phyloP scores from a whole-genome alignment of 2,113 vertebrate genomes.

The Engraulis encrasicolus region DNA sequence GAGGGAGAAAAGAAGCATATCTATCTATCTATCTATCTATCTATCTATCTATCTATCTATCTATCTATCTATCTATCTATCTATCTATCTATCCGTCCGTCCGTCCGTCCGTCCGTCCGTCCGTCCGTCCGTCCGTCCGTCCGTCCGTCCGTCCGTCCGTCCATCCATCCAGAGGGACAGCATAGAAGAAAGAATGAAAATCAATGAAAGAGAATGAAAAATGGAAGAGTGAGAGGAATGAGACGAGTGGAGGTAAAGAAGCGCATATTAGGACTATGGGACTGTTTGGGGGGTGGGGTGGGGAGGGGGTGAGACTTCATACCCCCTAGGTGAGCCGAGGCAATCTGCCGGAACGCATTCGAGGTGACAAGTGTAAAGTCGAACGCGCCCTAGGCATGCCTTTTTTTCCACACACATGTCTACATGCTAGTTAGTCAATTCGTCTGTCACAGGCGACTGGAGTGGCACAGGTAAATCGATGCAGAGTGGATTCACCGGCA shows the following conservation, averaged over 20 bases:
- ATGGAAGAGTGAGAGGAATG: not conserved
- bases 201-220: not conserved
- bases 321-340: constrained; percentile 25
- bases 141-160: no score
- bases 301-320: not conserved
- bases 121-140: no score
- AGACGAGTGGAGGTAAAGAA: not conserved
- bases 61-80: no score
- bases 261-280: not conserved
- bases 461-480: constrained; percentile 21
- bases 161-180: not conserved
- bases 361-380: constrained; percentile 54
- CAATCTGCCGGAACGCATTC: constrained; percentile 46
- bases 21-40: no score
- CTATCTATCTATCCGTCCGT: no score
- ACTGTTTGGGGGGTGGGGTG: no score
- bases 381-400: constrained; percentile 24
- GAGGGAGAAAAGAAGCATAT: not conserved
- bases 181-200: constrained; percentile 6
- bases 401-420: no score
- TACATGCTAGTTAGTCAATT: constrained; percentile 43
- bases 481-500: no score
- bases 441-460: constrained; percentile 30
- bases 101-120: no score
- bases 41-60: no score